These are phyloP conservation scores for Achroia grisella DNA, from an alignment of 1,140 invertebrate genomes.

Conservation along the genomic window DNA sequence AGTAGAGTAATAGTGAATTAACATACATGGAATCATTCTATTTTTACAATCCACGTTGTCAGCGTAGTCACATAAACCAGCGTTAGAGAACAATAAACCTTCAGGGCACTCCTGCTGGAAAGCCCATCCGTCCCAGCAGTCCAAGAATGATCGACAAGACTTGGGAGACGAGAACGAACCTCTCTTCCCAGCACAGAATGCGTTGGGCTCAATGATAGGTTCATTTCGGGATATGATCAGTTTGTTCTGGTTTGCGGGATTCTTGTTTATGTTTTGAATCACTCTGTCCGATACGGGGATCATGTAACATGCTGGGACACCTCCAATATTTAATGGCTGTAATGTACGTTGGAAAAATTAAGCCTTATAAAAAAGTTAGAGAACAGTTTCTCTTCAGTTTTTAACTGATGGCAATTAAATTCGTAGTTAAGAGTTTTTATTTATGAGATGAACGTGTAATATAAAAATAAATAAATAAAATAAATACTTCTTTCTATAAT, in stretches of 20 bases:
- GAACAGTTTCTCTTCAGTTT: too few species aligned
- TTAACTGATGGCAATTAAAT: too few species aligned
- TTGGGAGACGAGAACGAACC: constrained; percentile 77
- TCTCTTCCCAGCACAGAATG: constrained; percentile 48
- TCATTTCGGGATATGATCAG: constrained; percentile 35
- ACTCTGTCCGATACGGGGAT: constrained; percentile 57
- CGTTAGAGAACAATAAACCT: constrained; percentile 76
- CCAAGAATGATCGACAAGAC: constrained; percentile 78
- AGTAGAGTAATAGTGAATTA: too few species aligned
- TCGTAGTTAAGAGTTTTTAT: too few species aligned
- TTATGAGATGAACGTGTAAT: too few species aligned
- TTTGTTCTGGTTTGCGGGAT: constrained; percentile 53
- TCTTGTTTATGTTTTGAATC: constrained; percentile 40
- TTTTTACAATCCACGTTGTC: constrained; percentile 77
- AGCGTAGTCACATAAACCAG: constrained; percentile 78
- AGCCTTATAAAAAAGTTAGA: too few species aligned
- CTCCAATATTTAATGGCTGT: constrained; percentile 28
- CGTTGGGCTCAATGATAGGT: constrained; percentile 32
- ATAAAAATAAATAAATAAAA: too few species aligned
- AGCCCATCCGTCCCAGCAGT: constrained; percentile 81
- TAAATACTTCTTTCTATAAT: too few species aligned
- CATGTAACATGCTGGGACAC: constrained; percentile 37
- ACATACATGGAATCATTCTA: constrained; percentile 58
- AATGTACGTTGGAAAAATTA: too few species aligned
- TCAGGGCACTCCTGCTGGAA: constrained; percentile 78